These are phyloP conservation scores for Leistus spinibarbis DNA, from an alignment of 2,888 invertebrate species.

Conservation along the genomic window DNA sequence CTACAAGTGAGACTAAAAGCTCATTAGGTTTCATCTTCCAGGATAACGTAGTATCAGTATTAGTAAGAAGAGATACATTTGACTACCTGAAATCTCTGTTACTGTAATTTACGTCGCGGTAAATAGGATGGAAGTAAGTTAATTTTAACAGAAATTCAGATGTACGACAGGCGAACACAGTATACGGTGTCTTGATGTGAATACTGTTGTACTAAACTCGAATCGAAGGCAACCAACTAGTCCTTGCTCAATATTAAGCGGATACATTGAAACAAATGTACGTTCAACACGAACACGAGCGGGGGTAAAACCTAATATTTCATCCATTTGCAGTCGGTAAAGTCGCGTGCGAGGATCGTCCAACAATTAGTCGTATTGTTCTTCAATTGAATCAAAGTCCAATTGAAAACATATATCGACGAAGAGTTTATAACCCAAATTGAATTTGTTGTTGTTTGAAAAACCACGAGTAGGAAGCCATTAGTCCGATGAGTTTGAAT, in stretches of 20 bases:
- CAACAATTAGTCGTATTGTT: slow-evolving; percentile 30
- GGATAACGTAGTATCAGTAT: too few relatives aligned
- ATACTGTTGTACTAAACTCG: too few relatives aligned
- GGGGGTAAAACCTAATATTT: neutral
- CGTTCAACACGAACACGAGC: neutral
- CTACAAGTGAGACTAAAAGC: too few relatives aligned
- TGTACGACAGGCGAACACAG: too few relatives aligned
- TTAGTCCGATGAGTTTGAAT: slow-evolving; percentile 46
- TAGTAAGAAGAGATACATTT: too few relatives aligned
- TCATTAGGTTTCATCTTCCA: too few relatives aligned
- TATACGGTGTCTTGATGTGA: too few relatives aligned
- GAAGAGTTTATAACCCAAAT: slow-evolving; percentile 14
- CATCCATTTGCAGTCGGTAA: neutral
- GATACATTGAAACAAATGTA: neutral
- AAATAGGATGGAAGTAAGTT: too few relatives aligned
- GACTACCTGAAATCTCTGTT: too few relatives aligned
- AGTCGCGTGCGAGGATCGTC: slow-evolving; percentile 1
- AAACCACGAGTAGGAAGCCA: slow-evolving; percentile 43
- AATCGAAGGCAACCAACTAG: too few relatives aligned
- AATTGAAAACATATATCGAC: slow-evolving; percentile 46
- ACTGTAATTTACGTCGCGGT: too few relatives aligned
- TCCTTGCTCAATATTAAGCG: neutral
- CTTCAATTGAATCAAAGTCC: slow-evolving; percentile 50
- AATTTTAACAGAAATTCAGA: too few relatives aligned
- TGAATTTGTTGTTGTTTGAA: slow-evolving; percentile 30